phyloP scores from a whole-genome alignment of 2,888 invertebrate genomes.

The Petrophora chlorosata region DNA sequence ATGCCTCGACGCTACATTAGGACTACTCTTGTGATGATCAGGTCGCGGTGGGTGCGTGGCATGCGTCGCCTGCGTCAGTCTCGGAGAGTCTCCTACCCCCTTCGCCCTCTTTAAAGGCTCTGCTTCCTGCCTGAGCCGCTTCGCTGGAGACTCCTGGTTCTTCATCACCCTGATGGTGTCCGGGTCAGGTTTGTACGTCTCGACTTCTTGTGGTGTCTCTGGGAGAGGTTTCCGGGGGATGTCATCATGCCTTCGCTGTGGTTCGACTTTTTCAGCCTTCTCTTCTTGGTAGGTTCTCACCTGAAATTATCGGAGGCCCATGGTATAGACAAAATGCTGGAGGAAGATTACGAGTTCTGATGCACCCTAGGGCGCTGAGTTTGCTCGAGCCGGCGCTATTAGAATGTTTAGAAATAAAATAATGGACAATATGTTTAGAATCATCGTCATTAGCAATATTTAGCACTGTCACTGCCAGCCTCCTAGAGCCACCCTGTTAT shows the following conservation, averaged over 20 bases:
- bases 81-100: constrained; percentile 69
- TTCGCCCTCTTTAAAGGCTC: constrained; percentile 76
- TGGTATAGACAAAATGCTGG: too few relatives aligned
- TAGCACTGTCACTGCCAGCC: too few relatives aligned
- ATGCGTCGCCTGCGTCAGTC: constrained; percentile 70
- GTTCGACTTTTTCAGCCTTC: constrained; percentile 55
- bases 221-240: constrained; percentile 50
- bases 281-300: constrained; percentile 70
- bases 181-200: constrained; percentile 70
- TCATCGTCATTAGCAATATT: too few relatives aligned
- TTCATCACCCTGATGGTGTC: constrained; percentile 72
- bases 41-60: constrained; percentile 61
- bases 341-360: too few relatives aligned
- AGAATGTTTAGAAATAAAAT: too few relatives aligned
- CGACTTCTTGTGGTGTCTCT: constrained; percentile 49
- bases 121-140: constrained; percentile 73
- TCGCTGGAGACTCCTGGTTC: constrained; percentile 72
- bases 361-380: too few relatives aligned
- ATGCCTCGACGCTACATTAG: constrained; percentile 83
- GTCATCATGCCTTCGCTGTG: constrained; percentile 59
- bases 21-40: constrained; percentile 85
- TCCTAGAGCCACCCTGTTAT: too few relatives aligned
- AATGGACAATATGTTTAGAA: too few relatives aligned
- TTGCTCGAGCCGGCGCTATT: too few relatives aligned
- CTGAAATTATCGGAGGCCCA: constrained; percentile 38